Evolutionary conservation across 2,113 vertebrate genomes (phyloP).

Genomic region (Laticauda laticaudata): DNA sequence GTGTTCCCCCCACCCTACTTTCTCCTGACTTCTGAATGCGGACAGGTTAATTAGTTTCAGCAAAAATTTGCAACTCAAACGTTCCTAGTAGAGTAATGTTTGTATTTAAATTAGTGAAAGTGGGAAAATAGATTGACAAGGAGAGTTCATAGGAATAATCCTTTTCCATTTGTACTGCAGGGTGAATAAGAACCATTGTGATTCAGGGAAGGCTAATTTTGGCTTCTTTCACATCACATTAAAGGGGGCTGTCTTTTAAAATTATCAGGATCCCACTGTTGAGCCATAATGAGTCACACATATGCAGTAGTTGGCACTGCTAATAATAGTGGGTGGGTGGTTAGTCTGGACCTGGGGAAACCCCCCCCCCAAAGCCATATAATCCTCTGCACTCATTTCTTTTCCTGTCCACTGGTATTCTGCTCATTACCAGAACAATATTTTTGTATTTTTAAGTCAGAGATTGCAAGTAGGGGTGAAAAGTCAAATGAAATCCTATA

Average conservation of each 20-base stretch:
- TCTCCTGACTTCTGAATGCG: neutral
- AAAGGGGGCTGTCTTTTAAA: neutral
- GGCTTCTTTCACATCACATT: neutral
- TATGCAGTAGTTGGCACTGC: neutral
- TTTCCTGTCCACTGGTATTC: neutral
- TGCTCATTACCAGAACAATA: constrained; percentile 1
- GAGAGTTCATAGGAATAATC: neutral
- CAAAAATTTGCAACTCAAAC: neutral
- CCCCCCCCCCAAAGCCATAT: neutral
- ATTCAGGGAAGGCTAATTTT: constrained; percentile 9
- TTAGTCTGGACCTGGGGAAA: neutral
- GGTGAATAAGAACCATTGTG: neutral
- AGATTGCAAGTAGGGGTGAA: neutral
- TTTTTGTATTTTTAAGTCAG: neutral
- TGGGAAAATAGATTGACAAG: neutral
- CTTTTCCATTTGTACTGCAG: neutral
- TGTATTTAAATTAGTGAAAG: neutral
- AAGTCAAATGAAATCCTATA: neutral
- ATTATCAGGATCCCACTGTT: neutral
- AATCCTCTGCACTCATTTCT: neutral
- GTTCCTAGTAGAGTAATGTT: neutral
- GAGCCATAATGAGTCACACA: neutral
- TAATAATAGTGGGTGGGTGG: neutral
- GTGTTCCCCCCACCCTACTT: fast-evolving
- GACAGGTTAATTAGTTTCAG: neutral